phyloP scores from a whole-genome alignment of 2,797 vertebrate genomes.

The Spatula versicolor region DNA sequence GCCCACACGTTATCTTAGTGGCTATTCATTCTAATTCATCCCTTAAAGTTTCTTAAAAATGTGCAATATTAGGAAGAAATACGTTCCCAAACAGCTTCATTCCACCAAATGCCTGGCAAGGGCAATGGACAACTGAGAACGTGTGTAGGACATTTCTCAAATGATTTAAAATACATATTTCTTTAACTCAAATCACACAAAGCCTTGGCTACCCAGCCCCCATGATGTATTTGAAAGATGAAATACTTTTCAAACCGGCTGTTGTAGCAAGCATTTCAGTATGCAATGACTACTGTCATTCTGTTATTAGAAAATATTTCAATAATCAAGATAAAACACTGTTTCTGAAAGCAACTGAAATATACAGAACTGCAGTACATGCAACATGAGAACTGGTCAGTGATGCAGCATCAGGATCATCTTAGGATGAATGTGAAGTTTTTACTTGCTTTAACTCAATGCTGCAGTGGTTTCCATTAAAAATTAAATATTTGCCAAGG shows the following conservation, averaged over 20 bases:
- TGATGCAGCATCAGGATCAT: background rate
- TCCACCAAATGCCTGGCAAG: background rate
- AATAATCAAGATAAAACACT: background rate
- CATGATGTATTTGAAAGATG: background rate
- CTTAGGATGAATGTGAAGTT: background rate
- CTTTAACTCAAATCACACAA: background rate
- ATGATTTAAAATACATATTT: background rate
- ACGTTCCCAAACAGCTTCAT: background rate
- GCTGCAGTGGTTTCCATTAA: conserved; percentile 29
- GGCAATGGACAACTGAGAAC: background rate
- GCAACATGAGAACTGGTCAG: background rate
- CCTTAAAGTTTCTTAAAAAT: background rate
- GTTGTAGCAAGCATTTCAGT: background rate
- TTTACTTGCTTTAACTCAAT: background rate
- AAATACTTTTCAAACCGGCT: background rate
- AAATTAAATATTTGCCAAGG: conserved; percentile 58
- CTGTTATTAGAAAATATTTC: background rate
- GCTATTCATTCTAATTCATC: conserved; percentile 15
- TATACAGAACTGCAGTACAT: background rate
- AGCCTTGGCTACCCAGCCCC: background rate
- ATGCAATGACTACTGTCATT: background rate
- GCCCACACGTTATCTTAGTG: conserved; percentile 20
- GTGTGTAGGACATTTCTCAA: background rate
- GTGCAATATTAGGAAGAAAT: conserved; percentile 18
- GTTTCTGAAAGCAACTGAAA: background rate